Evolutionary conservation across 2,888 invertebrate genomes (phyloP).

Genomic region (Spisula solida): DNA sequence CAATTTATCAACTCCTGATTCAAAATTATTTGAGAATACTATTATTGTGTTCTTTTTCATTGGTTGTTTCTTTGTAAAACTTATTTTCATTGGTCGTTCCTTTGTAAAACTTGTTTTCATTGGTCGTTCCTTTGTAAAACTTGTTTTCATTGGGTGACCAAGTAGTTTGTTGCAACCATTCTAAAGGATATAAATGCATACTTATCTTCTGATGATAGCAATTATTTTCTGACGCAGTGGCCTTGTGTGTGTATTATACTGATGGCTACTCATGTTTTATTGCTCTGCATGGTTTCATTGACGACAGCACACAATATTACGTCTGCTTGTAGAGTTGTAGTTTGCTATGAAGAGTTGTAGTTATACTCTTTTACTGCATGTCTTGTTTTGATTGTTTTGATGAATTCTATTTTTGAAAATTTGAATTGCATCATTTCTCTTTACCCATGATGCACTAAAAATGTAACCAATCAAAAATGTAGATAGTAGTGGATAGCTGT

Average conservation of each 20-base stretch:
- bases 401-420: conserved; percentile 54
- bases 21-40: too few relatives aligned
- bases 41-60: too few relatives aligned
- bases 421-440: conserved; percentile 62
- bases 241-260: conserved; percentile 7
- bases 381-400: conserved; percentile 54
- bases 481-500: conserved; percentile 58
- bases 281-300: conserved; percentile 71
- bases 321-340: conserved; percentile 72
- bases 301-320: conserved; percentile 66
- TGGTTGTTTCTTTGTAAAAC: too few relatives aligned
- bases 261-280: conserved; percentile 42
- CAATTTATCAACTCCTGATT: too few relatives aligned
- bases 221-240: background rate
- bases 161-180: too few relatives aligned
- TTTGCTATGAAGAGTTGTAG: conserved; percentile 58
- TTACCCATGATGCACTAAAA: conserved; percentile 65
- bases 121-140: too few relatives aligned
- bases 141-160: too few relatives aligned
- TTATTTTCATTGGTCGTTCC: too few relatives aligned
- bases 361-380: conserved; percentile 67
- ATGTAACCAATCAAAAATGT: conserved; percentile 64
- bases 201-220: background rate
- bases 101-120: too few relatives aligned
- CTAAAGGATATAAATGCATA: too few relatives aligned